These are phyloP conservation scores for Plemyria rubiginata DNA, from an alignment of 2,888 invertebrate species.

Conservation along the genomic window DNA sequence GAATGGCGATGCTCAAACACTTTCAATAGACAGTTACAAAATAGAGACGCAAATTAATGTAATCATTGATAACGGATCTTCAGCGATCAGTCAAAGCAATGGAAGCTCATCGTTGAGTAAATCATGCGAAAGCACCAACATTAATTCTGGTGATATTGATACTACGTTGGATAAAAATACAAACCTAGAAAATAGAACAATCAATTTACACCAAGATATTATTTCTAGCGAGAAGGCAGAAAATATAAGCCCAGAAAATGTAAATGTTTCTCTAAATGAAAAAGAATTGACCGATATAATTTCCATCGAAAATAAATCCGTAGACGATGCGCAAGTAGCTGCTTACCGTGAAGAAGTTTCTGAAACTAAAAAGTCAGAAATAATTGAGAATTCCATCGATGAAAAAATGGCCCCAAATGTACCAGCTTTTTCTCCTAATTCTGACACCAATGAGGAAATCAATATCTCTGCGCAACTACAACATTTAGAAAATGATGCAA, in stretches of 20 bases:
- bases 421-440: conserved; percentile 17
- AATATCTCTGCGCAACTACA: conserved; percentile 31
- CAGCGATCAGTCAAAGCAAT: conserved; percentile 18
- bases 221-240: neutral
- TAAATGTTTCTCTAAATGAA: neutral
- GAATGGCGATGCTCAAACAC: conserved; percentile 21
- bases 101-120: neutral
- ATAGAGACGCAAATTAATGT: neutral
- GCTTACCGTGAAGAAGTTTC: neutral
- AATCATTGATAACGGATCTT: conserved; percentile 1
- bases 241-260: neutral
- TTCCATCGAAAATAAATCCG: conserved; percentile 3
- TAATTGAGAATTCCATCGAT: conserved; percentile 2
- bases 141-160: neutral
- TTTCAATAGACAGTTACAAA: neutral
- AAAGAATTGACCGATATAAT: neutral
- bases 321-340: neutral
- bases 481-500: conserved; percentile 23
- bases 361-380: neutral
- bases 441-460: conserved; percentile 26
- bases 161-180: neutral
- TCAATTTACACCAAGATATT: neutral
- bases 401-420: neutral
- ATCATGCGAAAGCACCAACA: conserved; percentile 6
- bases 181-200: neutral